Base-by-base conservation (phyloP, 2,797 vertebrate genomes). In the Chaetodon trifasciatus region DNA sequence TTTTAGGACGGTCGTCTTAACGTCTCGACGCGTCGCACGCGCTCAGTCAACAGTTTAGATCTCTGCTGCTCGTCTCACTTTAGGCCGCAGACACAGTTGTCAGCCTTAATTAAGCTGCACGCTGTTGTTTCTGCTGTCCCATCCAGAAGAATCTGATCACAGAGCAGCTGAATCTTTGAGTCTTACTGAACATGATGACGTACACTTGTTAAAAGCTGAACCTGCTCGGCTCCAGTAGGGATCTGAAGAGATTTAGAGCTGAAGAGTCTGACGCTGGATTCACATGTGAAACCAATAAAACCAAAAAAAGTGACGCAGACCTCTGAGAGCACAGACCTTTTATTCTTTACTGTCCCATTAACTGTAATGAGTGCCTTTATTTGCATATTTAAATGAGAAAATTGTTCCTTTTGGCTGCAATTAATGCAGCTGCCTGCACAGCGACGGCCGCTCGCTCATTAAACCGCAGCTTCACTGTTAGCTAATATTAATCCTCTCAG, bases 351-450 rank as follows among this genome's bases (percentile, higher is more conserved):
- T 39, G 53, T 78, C 74, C 86, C 78, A 60, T 82, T 85, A 82
- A 61, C 70, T 42, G 19, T 77, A 65, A 82, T 74, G 61, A 85
- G 81, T 50, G 66, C 64, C 66, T 84, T 81, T 80, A 85, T 89
- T 64, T 86, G 57, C 78, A 82, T 79, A 82, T 86, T 86, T 83
- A 75, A 89, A 90, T 84, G 66, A 86, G 74, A 78, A 85, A 85
- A 74, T 65, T 57, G 44, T 81, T 88, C 74, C 82, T 83, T 68
- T 86, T 81, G 82, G 81, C 82, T 84, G 70, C 73, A 81, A 80
- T 88, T 76, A 85, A 78, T 50, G 81, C 74, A 64, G 60, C 56
- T 56, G 73, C 56, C 77, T 76, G 67, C 77, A 19, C 79, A 80
- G 72, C 52, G 17, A 79, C 24, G 19, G 68, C 65, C 65, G 72